phyloP scores from a whole-genome alignment of 2,888 invertebrate genomes.

The Trichogramma evanescens region DNA sequence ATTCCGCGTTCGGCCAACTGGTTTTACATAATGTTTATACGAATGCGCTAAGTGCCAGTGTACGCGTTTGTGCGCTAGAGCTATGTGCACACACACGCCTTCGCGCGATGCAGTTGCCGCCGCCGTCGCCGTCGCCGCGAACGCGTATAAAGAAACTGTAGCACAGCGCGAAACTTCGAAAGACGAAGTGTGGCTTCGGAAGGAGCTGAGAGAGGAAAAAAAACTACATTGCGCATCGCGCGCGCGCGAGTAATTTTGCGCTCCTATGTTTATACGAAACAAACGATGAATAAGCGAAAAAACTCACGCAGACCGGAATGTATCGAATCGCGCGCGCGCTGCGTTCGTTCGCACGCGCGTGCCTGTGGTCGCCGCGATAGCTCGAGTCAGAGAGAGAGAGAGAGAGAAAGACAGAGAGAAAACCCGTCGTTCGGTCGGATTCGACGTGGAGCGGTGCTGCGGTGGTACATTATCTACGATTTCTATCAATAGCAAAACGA shows the following conservation, averaged over 20 bases:
- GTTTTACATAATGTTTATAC: too few relatives aligned
- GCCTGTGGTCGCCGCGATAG: background rate
- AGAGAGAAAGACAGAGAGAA: constrained; percentile 1
- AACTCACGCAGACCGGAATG: too few relatives aligned
- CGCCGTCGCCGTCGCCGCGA: too few relatives aligned
- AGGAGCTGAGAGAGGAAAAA: too few relatives aligned
- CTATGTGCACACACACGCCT: too few relatives aligned
- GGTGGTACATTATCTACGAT: too few relatives aligned
- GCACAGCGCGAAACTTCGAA: background rate
- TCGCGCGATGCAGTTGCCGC: background rate
- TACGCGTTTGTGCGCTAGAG: too few relatives aligned
- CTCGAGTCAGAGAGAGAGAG: background rate
- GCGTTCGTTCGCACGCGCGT: background rate
- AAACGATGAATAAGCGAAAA: constrained; percentile 7
- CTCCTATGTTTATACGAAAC: constrained; percentile 11
- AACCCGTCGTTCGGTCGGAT: background rate
- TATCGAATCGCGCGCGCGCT: background rate
- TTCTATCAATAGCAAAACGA: too few relatives aligned
- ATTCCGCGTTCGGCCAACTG: too few relatives aligned
- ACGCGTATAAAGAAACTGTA: background rate
- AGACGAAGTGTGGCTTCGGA: too few relatives aligned
- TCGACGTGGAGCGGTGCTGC: background rate
- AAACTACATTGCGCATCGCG: background rate
- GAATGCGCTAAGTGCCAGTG: too few relatives aligned
- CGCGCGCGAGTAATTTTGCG: background rate